Evolutionary conservation across 2,797 vertebrate species (phyloP).

Genomic region (Anabacerthia variegaticeps): DNA sequence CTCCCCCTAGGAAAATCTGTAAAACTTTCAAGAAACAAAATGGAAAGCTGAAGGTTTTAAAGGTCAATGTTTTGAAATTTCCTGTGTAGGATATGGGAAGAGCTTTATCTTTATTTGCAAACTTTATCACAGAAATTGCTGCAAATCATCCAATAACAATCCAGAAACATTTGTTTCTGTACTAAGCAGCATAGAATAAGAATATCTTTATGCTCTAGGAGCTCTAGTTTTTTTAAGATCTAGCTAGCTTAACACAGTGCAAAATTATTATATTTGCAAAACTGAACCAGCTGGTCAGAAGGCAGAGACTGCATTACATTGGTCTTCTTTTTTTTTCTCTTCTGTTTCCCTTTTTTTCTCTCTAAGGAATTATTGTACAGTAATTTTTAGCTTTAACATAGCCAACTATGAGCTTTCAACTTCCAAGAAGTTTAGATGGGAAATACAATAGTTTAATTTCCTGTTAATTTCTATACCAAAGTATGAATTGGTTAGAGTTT

Average conservation of each 20-base stretch:
- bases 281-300: slow-evolving; percentile 3
- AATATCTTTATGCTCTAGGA: background rate
- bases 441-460: background rate
- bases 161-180: background rate
- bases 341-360: background rate
- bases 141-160: background rate
- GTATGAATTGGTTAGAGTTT: background rate
- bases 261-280: background rate
- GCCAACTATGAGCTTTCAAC: background rate
- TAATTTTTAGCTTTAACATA: background rate
- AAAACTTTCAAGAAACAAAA: background rate
- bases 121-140: background rate
- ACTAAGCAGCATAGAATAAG: background rate
- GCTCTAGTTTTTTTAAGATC: background rate
- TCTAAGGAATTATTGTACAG: background rate
- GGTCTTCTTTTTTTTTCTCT: background rate
- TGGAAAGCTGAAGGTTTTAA: background rate
- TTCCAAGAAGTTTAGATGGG: background rate
- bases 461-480: background rate
- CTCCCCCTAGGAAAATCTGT: background rate
- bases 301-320: background rate
- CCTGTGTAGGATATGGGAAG: background rate
- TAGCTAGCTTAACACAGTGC: background rate
- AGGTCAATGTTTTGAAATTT: background rate
- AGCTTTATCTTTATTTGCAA: background rate